Evolutionary conservation across 2,113 vertebrate genomes (phyloP), one percentile per base, ranked within the genome.

Genomic region (Vulpes vulpes): DNA sequence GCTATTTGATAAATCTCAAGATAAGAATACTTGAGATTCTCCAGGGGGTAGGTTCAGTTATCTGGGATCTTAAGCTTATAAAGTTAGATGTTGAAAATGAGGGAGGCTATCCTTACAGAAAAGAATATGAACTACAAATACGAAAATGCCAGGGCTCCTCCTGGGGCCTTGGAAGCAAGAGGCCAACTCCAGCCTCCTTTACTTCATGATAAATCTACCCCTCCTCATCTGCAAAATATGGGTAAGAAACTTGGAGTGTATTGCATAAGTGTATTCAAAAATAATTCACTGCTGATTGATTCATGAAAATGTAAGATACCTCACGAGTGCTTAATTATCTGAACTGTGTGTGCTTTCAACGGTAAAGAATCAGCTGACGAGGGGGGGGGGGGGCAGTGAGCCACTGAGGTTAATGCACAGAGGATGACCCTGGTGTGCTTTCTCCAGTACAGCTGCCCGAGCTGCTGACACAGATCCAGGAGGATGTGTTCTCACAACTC

Each of bases 261-360:
- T 76, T 67, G 71, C 64, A 86, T 65, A 80, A 92, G 69, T n/a
- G 23, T 83, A 51, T 76, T 95, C 93, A 95, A 94, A 97, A 97
- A 76, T 90, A 95, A 97, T 94, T 95, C 73, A 76, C 69, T 81
- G 96, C 25, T 97, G 96, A 97, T 95, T 81, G 97, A 97, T 78
- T 92, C 79, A 53, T 88, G 97, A 96, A 96, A 95, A 94, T 97
- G 79, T 89, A 89, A 97, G 92, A 96, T 88, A 93, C 92, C 79
- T 79, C 79, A 38, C 49, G 93, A 94, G 96, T 59, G 91, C 82
- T 94, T 89, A 96, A 94, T 97, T 96, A 91, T 79, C 83, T 96
- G 94, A 97, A 79, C 80, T 85, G 35, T 95, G 94, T 94, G 79
- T 71, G 86, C 83, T 84, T 97, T 97, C 51, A 0, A 35, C 0